phyloP scores from a whole-genome alignment of 2,797 vertebrate species.

The Astyanax mexicanus region DNA sequence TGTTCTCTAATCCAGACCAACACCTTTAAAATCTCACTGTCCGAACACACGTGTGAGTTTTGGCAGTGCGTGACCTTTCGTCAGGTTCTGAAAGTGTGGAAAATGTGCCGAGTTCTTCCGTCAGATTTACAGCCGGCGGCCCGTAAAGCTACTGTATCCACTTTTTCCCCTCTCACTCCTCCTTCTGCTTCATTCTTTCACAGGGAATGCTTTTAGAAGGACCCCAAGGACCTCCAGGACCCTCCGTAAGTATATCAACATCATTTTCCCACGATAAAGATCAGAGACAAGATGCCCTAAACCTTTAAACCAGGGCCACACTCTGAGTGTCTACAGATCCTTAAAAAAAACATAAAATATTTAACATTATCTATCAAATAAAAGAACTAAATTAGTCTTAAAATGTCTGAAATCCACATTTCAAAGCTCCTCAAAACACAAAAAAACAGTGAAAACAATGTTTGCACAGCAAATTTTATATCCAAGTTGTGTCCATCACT shows the following conservation, averaged over 20 bases:
- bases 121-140: conserved; percentile 51
- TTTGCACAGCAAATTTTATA: too few relatives aligned
- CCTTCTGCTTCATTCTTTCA: conserved; percentile 45
- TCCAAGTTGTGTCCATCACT: too few relatives aligned
- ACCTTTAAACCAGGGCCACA: conserved; percentile 58
- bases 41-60: conserved; percentile 19
- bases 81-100: conserved; percentile 27
- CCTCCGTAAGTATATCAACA: conserved; percentile 85
- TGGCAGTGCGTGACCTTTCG: background rate
- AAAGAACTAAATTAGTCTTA: too few relatives aligned
- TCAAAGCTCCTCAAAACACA: too few relatives aligned
- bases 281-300: conserved; percentile 74
- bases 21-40: conserved; percentile 2
- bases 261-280: conserved; percentile 70
- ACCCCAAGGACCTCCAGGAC: conserved; percentile 89
- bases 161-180: conserved; percentile 55
- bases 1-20: background rate
- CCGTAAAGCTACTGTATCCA: conserved; percentile 71
- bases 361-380: too few relatives aligned
- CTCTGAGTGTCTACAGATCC: too few relatives aligned
- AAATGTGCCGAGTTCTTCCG: conserved; percentile 36
- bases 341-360: too few relatives aligned
- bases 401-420: too few relatives aligned
- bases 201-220: conserved; percentile 99
- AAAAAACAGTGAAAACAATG: too few relatives aligned